These are phyloP conservation scores for Phalera bucephala DNA, from an alignment of 2,888 invertebrate genomes.

Conservation along the genomic window DNA sequence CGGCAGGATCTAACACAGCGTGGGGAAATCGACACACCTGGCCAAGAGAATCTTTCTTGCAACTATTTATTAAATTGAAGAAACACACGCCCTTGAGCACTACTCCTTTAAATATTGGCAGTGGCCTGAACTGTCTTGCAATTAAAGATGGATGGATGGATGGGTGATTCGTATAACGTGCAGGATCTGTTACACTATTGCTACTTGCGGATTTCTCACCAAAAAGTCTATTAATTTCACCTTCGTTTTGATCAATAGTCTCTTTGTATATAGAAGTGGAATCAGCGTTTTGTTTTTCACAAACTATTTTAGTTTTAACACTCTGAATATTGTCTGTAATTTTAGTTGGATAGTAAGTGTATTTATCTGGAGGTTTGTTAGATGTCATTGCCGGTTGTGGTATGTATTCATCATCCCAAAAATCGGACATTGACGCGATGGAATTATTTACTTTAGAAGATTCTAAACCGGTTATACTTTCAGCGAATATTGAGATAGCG, in stretches of 20 bases:
- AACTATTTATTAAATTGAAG: constrained; percentile 43
- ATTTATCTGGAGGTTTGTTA: constrained; percentile 14
- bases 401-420: constrained; percentile 45
- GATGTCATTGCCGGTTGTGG: constrained; percentile 34
- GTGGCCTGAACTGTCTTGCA: constrained; percentile 18
- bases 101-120: constrained; percentile 21
- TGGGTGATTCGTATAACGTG: not conserved
- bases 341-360: constrained; percentile 46
- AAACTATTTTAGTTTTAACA: constrained; percentile 25
- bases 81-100: constrained; percentile 53
- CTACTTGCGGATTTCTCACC: not conserved
- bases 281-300: constrained; percentile 61
- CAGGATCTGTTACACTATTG: not conserved
- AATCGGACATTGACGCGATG: constrained; percentile 4
- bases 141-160: constrained; percentile 21
- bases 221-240: not conserved
- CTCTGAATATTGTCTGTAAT: constrained; percentile 20
- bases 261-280: constrained; percentile 53
- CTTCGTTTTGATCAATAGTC: constrained; percentile 6
- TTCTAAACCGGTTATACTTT: constrained; percentile 65
- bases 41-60: constrained; percentile 28
- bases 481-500: constrained; percentile 64
- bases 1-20: constrained; percentile 7
- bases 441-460: constrained; percentile 36
- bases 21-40: constrained; percentile 47